Conservation (phyloP, 30 jellyfish, hydroid and myxozoan species). For the Hydractinia echinata region DNA sequence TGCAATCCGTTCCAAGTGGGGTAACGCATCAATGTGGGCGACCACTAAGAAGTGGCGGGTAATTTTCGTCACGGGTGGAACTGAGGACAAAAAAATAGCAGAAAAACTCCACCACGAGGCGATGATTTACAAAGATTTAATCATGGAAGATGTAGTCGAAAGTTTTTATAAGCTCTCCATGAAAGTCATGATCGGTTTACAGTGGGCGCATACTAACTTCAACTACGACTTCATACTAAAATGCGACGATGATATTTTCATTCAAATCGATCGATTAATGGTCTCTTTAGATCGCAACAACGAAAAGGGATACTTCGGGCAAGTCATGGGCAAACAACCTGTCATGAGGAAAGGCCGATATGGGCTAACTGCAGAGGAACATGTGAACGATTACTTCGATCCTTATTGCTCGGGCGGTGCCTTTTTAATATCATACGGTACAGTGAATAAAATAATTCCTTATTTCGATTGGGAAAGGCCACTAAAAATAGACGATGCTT, state of each 20-base stretch:
- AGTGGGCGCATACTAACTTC: slow-evolving; percentile 1
- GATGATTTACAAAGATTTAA: slow-evolving; percentile 6
- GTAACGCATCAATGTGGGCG: slow-evolving; percentile 8
- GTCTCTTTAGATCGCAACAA: not conserved
- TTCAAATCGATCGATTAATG: slow-evolving; percentile 7
- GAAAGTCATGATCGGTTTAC: slow-evolving; percentile 30
- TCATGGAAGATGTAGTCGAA: slow-evolving; percentile 37
- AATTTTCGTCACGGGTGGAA: slow-evolving; percentile 22
- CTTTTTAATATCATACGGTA: slow-evolving; percentile 24
- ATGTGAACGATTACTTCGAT: slow-evolving; percentile 11
- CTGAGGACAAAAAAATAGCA: slow-evolving; percentile 8
- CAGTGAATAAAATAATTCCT: slow-evolving; percentile 21
- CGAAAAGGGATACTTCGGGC: slow-evolving; percentile 10
- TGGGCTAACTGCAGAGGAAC: slow-evolving; percentile 32
- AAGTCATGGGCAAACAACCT: not conserved
- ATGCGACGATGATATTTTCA: slow-evolving; percentile 44
- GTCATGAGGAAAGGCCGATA: slow-evolving; percentile 33
- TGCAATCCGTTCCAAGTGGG: slow-evolving; percentile 24
- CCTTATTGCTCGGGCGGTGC: slow-evolving; percentile 57
- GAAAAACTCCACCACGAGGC: not conserved
- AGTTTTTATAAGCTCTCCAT: slow-evolving; percentile 26
- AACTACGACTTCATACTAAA: slow-evolving; percentile 24
- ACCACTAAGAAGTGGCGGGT: slow-evolving; percentile 21
- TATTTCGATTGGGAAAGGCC: slow-evolving; percentile 9
- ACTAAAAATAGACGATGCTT: slow-evolving; percentile 36